Evolutionary conservation across 2,888 invertebrate genomes (phyloP).

Genomic region (Acrobasis suavella): DNA sequence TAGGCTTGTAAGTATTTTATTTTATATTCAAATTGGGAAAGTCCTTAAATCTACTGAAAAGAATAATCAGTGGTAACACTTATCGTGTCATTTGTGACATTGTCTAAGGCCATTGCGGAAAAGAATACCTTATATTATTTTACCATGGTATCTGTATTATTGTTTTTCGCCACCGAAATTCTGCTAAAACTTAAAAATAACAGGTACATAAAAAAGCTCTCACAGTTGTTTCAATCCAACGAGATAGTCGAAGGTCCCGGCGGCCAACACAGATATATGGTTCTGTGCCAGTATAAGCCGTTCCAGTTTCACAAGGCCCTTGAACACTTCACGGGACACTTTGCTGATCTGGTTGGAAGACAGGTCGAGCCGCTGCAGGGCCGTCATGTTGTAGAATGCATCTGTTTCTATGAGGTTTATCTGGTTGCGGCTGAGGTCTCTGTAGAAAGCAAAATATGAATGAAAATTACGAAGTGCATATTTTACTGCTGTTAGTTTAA

Average conservation of each 20-base stretch:
- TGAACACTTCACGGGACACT: constrained; percentile 87
- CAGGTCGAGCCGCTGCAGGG: constrained; percentile 86
- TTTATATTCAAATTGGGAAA: no score
- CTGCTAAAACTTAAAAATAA: no score
- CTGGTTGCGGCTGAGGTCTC: constrained; percentile 91
- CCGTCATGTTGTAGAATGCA: constrained; percentile 88
- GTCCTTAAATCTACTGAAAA: no score
- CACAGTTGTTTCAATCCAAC: constrained; percentile 88
- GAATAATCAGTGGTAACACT: no score
- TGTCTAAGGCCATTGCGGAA: no score
- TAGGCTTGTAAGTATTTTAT: no score
- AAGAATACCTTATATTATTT: no score
- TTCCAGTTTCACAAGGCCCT: constrained; percentile 85
- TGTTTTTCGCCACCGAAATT: no score
- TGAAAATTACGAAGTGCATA: no score
- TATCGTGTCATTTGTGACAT: no score
- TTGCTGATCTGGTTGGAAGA: constrained; percentile 87
- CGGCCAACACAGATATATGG: constrained; percentile 85
- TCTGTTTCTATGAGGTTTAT: constrained; percentile 87
- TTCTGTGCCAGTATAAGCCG: constrained; percentile 88
- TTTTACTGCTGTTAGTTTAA: no score
- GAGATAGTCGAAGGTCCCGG: constrained; percentile 87
- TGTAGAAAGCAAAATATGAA: constrained; percentile 49
- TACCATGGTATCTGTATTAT: no score
- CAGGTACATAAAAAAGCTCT: constrained; percentile 56